These are phyloP conservation scores for Ophion ellenae DNA, from an alignment of 2,888 invertebrate species.

Conservation along the genomic window DNA sequence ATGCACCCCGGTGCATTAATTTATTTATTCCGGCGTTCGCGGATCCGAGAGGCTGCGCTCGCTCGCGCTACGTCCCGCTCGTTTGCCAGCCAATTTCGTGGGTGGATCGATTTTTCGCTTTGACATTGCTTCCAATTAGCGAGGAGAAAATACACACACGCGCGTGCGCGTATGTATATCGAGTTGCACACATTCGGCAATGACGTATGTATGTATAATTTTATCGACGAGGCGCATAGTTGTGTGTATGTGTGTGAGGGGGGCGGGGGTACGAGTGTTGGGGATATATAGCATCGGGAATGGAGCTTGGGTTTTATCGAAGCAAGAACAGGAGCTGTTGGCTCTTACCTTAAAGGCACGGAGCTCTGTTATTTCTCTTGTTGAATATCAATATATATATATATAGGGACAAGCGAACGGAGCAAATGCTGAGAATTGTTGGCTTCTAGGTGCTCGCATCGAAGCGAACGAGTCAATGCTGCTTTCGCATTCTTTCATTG, in stretches of 20 bases:
- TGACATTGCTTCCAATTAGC: slow-evolving; percentile 68
- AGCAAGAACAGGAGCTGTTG: slow-evolving; percentile 55
- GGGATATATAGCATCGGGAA: slow-evolving; percentile 46
- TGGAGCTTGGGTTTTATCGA: slow-evolving; percentile 59
- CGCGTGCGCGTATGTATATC: background rate
- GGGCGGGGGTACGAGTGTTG: slow-evolving; percentile 7
- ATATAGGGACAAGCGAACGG: slow-evolving; percentile 5
- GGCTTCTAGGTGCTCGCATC: slow-evolving; percentile 57
- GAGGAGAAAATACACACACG: slow-evolving; percentile 54
- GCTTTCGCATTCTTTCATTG: slow-evolving; percentile 58
- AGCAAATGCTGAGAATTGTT: slow-evolving; percentile 60
- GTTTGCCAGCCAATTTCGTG: slow-evolving; percentile 67
- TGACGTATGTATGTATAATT: slow-evolving; percentile 10
- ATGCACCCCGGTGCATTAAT: slow-evolving; percentile 66
- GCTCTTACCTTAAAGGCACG: slow-evolving; percentile 61
- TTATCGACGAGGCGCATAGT: background rate
- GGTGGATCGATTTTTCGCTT: slow-evolving; percentile 67
- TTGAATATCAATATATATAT: slow-evolving; percentile 22
- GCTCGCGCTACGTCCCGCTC: slow-evolving; percentile 47
- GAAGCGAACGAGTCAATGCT: slow-evolving; percentile 67
- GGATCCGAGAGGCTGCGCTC: slow-evolving; percentile 43
- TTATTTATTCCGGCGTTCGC: slow-evolving; percentile 64
- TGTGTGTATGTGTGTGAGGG: background rate
- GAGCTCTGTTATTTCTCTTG: slow-evolving; percentile 60
- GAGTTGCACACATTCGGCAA: background rate